Base-by-base conservation (phyloP, 2,888 invertebrate genomes). In the Dioctria rufipes region DNA sequence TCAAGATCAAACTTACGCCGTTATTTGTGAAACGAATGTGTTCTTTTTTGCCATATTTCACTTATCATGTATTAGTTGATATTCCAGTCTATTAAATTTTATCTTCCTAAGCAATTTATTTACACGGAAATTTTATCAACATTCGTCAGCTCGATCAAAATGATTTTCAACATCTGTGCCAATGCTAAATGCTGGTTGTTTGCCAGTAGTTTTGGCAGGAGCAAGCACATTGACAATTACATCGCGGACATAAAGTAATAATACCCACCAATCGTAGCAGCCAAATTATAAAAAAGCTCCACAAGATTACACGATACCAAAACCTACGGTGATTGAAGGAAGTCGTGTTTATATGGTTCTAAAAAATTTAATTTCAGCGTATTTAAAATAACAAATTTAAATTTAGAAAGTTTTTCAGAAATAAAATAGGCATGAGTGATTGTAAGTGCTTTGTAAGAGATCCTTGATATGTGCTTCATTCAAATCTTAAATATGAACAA, bases 281-380 rank as follows among this genome's bases (percentile, higher is more conserved):
- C 85, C 84, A 84, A 81, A 85, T 81, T 79, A 84, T 80, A 79
- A 84, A 83, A 67, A 84, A 83, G 78, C 83, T 85, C 85, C 85
- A 84, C 78, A 85, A 82, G 78, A 85, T 81, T 82, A 80, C 82
- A 83, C 84, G 85, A 83, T 82, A 82, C 85, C 84, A 85, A 82
- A 85, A 85, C 84, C 85, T 85, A 84, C 25, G 83, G 54, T 71
- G 51, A 42, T 39, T 49, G 60, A 73, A 77, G 77, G 77, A 77
- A 77, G 11, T 77, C 40, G 42, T 77, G 25, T 46, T 58, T 49
- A 46, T 46, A 37, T 25, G 25, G 25, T 54, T 54, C 11, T 54
- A 25, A 25, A 25, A 25, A 25, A 25, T 25, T 0, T 46, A 46
- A 6, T 46, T 46, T 46, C 5, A 46, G 46, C 5, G 46, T 46